Conservation (phyloP, 2,888 invertebrate species). For the Cylindroiulus punctatus region DNA sequence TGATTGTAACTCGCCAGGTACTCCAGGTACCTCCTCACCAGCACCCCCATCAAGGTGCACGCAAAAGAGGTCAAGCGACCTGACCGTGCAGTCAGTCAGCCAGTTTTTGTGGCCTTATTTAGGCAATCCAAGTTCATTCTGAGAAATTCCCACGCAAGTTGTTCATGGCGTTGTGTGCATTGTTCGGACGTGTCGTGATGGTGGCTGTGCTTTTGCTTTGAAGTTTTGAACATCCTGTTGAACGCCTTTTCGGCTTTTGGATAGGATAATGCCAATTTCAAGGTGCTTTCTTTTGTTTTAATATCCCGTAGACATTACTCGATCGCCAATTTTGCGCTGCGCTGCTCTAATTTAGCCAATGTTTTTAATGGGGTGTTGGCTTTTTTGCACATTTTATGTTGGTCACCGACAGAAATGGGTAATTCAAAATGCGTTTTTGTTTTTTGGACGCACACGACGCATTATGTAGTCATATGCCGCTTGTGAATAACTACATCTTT, state of each 20-base stretch:
- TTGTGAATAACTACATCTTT: no score
- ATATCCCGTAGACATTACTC: not conserved
- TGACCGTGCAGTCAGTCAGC: slow-evolving; percentile 1
- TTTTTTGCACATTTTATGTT: not conserved
- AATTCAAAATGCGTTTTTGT: not conserved
- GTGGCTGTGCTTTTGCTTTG: slow-evolving; percentile 10
- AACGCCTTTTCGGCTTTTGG: not conserved
- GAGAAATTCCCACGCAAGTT: slow-evolving; percentile 33
- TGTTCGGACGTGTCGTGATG: slow-evolving; percentile 47
- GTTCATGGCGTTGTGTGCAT: slow-evolving; percentile 17
- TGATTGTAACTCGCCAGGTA: no score
- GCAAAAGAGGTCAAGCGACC: slow-evolving; percentile 27
- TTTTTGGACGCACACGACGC: no score
- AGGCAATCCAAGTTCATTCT: slow-evolving; percentile 45
- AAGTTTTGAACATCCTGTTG: slow-evolving; percentile 37
- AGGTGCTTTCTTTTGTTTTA: slow-evolving; percentile 5
- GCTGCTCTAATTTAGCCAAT: not conserved
- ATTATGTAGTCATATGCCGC: no score
- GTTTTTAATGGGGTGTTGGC: not conserved
- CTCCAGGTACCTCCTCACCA: not conserved
- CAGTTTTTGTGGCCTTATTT: slow-evolving; percentile 39
- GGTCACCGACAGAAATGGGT: not conserved
- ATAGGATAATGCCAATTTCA: slow-evolving; percentile 43
- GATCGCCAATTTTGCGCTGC: not conserved
- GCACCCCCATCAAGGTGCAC: not conserved